Evolutionary conservation across 1,140 invertebrate genomes (phyloP), one percentile per base, ranked within the genome.

Genomic region (Penaeus vannamei): DNA sequence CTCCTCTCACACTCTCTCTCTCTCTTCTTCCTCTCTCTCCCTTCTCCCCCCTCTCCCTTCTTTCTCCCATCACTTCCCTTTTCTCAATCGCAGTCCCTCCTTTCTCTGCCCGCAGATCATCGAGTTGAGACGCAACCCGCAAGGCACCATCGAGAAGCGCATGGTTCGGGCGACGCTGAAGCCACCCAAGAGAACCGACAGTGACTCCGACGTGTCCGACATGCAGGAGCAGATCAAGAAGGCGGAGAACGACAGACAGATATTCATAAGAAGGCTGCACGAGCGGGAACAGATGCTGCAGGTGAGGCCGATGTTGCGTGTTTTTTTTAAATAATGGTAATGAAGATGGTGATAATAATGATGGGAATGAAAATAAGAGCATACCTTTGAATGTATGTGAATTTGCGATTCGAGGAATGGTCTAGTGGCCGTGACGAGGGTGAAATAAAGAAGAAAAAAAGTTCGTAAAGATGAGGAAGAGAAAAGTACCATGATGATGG

Each of bases 211-310:
- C 66, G 79, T 91, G 12, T 91, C 91, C 12, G 91, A 91, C 59
- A 81, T 93, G 4, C 93, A 93, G 87, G 92, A 93, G 46, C 91
- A 92, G 82, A 93, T 91, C 26, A 91, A 91, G 76, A 91, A 91
- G 42, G 90, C 89, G 17, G 91, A 90, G 85, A 90, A 53, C 66
- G 91, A 91, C 29, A 66, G 89, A 32, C 85, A 90, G 69, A 69
- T 90, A 26, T 90, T 90, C 82, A 81, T 94, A 23, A 92, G 93
- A 84, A 89, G 92, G 42, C 91, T 94, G 5, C 90, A 92, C 80
- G 93, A 94, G 61, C 93, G 94, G 85, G 94, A 94, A 90, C 91
- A 92, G 72, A 91, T 92, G 29, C 84, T 90, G 26, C 80, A 91
- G 84, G 91, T 91, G 36, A 62, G 82, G 19, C 3, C 20, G 17